Evolutionary conservation across 1,140 invertebrate species (phyloP).

Genomic region (Trypoxylus dichotomus): DNA sequence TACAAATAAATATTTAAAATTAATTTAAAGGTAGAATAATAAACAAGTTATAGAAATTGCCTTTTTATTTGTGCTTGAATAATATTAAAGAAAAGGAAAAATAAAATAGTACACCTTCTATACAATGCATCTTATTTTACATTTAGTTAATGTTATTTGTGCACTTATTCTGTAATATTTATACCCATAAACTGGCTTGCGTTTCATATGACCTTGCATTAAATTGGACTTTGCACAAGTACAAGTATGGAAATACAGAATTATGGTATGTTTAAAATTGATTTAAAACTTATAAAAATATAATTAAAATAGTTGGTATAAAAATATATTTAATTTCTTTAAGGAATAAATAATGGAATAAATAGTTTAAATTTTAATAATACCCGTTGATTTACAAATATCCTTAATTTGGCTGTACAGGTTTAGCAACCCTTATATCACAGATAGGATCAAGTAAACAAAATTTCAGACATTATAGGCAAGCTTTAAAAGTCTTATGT

Average conservation of each 20-base stretch:
- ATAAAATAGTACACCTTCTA: constrained; percentile 48
- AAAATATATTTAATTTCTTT: constrained; percentile 8
- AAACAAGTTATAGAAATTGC: constrained; percentile 30
- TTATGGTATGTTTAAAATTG: neutral
- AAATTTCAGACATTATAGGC: neutral
- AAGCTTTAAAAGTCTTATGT: neutral
- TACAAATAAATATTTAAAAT: constrained; percentile 15
- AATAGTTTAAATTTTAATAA: neutral
- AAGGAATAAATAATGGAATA: neutral
- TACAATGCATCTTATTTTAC: constrained; percentile 6
- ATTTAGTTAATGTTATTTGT: constrained; percentile 27
- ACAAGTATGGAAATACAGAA: neutral
- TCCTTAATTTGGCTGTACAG: neutral
- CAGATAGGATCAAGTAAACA: neutral
- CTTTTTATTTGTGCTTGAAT: constrained; percentile 32
- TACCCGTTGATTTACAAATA: neutral
- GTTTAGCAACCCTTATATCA: neutral
- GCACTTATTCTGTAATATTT: constrained; percentile 24
- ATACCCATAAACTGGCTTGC: constrained; percentile 18
- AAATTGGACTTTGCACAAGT: too few species aligned
- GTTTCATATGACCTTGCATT: too few species aligned
- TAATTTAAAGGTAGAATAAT: constrained; percentile 29
- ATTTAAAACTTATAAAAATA: neutral
- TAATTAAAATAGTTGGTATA: constrained; percentile 7
- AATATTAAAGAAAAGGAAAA: constrained; percentile 37